phyloP scores from a whole-genome alignment of 2,888 invertebrate species.

The Sminthurinus aureus region DNA sequence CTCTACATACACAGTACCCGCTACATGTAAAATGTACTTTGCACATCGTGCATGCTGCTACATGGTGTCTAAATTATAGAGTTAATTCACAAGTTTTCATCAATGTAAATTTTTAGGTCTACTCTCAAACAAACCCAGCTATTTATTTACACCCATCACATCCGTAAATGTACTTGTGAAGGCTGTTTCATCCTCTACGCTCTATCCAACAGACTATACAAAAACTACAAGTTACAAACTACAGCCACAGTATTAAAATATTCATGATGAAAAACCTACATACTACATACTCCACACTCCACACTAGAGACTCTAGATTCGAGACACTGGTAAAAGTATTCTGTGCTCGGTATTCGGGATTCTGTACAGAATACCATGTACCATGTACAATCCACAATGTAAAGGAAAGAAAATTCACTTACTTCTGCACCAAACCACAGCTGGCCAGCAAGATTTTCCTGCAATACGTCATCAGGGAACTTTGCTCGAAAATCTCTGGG shows the following conservation, averaged over 20 bases:
- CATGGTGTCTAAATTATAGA: neutral
- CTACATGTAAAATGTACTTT: neutral
- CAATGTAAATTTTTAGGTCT: neutral
- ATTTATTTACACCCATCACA: neutral
- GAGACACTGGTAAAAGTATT: too few species aligned
- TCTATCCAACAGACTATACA: too few species aligned
- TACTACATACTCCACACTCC: neutral
- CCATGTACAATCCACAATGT: too few species aligned
- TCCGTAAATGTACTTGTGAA: neutral
- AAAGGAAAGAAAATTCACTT: constrained; percentile 44
- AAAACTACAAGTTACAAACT: too few species aligned
- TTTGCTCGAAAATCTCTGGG: constrained; percentile 95
- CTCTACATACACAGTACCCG: too few species aligned
- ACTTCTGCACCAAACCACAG: constrained; percentile 99
- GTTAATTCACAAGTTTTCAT: constrained; percentile 7
- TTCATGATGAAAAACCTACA: neutral
- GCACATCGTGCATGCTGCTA: neutral
- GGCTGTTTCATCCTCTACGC: too few species aligned
- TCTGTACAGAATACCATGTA: too few species aligned
- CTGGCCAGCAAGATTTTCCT: constrained; percentile 97
- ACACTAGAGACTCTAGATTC: neutral
- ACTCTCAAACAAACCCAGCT: too few species aligned
- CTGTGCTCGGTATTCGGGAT: too few species aligned
- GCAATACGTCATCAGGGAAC: constrained; percentile 98
- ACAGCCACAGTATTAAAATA: neutral